Base-by-base conservation (phyloP, 2,888 invertebrate species). In the Brassicogethes aeneus region DNA sequence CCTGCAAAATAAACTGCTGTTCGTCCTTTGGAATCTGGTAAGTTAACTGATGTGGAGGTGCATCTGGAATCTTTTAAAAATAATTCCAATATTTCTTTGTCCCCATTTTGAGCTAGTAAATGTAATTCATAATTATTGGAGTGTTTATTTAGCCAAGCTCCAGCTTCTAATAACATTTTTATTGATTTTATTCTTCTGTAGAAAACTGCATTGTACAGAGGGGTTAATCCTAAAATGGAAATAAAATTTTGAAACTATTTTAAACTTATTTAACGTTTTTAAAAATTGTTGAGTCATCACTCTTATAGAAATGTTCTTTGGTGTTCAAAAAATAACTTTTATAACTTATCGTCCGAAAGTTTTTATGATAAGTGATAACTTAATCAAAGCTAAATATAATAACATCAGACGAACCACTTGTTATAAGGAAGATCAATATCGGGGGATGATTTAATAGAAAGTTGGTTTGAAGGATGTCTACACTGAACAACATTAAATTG, bases 1-100 rank as follows among this genome's bases (percentile, higher is more conserved):
- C 23, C 23, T 15, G 77, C 76, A 40, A 68, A 64, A 51, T 75
- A 75, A 7, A 76, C 63, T 10, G 76, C 70, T 12, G 75, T 74
- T 7, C 72, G 63, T 17, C 70, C 66, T 12, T 55, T 53, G 49
- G 53, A 44, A 34, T 64, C 62, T 3, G 44, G 44, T 34, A 44
- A 49, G 41, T 62, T 60, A 15, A 60, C 46, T 17, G 55, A 47
- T 16, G 53, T 52, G 5, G 46, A 39, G 12, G 50, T 52, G 35
- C 57, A 53, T 39, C 54, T 47, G 29, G 50, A 40, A 45, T 58
- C 54, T n/a, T 48, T 45, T 36, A 62, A 41, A 34, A 62, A 47
- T 36, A 55, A 42, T 39, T 45, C 37, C 16, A 62, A 42, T 32
- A 61, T 56, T 16, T 55, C 52, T 36, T 47, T 48, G 17, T 51